Percentiles rank a stretch among this genome's conserved stretches.
Evolutionary conservation across 2,888 invertebrate genomes (phyloP).

Genomic region (Axea sp.): DNA sequence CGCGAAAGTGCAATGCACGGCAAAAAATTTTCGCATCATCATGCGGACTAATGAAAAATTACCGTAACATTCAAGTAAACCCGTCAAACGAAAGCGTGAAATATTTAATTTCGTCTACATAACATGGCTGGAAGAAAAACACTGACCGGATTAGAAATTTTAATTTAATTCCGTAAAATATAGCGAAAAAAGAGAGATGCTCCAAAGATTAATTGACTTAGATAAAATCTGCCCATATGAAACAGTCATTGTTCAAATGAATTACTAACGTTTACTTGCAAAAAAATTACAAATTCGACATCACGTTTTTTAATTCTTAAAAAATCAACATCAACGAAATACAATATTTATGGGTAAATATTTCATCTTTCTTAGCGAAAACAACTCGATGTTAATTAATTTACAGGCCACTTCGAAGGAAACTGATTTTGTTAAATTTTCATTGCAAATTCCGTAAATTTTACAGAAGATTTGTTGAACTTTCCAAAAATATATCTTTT

Average conservation of each 20-base stretch:
- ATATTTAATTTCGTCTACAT: not conserved
- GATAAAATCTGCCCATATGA: not conserved
- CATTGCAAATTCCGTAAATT: not conserved
- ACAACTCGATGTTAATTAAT: not conserved
- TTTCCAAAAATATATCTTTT: constrained; percentile 29
- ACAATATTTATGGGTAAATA: no score
- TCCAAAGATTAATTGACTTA: not conserved
- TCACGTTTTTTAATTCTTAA: no score
- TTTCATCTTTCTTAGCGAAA: no score
- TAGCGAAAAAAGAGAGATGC: not conserved
- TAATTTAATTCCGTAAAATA: constrained; percentile 2
- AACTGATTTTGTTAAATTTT: constrained; percentile 21
- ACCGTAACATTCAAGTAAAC: constrained; percentile 26
- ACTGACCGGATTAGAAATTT: constrained; percentile 3
- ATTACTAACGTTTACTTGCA: no score
- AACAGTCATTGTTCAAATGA: no score
- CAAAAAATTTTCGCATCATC: constrained; percentile 37
- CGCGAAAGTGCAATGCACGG: no score
- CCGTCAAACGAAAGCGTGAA: constrained; percentile 9
- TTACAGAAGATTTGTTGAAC: constrained; percentile 14
- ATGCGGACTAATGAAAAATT: constrained; percentile 42
- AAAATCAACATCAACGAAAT: no score
- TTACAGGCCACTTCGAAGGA: not conserved
- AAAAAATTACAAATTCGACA: no score
- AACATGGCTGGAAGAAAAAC: not conserved